Base-by-base conservation (phyloP, 2,888 invertebrate species). In the Clanis bilineata region DNA sequence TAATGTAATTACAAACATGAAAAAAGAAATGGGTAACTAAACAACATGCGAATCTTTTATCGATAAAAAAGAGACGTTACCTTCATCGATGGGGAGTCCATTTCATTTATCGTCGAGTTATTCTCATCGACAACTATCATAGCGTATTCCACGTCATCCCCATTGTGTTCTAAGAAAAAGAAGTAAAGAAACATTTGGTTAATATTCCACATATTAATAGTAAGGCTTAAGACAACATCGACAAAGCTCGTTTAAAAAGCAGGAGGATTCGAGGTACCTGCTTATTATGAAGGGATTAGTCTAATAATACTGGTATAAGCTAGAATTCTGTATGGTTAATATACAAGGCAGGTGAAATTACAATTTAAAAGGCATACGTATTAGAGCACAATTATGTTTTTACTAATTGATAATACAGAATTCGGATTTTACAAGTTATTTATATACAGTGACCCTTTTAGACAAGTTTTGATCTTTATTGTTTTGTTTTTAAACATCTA, bases 91-190 rank as follows among this genome's bases (percentile, higher is more conserved):
- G 97, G 96, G 18, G 96, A 95, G 77, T 97, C 96, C 80, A 96
- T 94, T 76, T 97, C 97, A 56, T 96, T 95, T 69, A 97, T 90
- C 12, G 96, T 96, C 0, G 97, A 96, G 92, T 97, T 97, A 81
- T 96, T 96, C 82, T 97, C 97, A 80, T 97, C 97, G 75, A 97
- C 96, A 65, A 97, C 96, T 80, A 97, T 97, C 73, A 97, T 97
- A 79, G 97, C 97, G 83, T 97, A 97, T 79, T 97, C 97, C 63
- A 95, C 95, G 79, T 97, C 97, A 80, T 96, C 96, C 61, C 95
- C 95, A 62, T 92, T 92, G 82, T 93, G 90, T 69, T 93, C 91
- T 89, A 91, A 28, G 32, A 44, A 21, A 44, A 7, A 15, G 32
- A 21, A 41, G 47, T 55, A n/a, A 60, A 56, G 54, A 15, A 39